These are phyloP conservation scores for Anadara kagoshimensis DNA, from an alignment of 1,140 invertebrate genomes.

Conservation along the genomic window DNA sequence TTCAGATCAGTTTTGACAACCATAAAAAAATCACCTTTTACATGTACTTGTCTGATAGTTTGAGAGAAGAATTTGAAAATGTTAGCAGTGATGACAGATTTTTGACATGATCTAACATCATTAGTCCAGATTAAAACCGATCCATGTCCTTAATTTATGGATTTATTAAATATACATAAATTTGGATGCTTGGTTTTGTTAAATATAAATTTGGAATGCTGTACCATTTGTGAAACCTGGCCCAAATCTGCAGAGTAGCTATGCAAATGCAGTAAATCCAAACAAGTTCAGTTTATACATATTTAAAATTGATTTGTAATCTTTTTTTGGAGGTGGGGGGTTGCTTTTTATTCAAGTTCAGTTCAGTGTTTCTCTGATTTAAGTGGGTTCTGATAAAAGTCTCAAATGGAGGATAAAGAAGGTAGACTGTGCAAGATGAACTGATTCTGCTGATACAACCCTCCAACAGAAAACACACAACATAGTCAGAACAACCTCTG, in stretches of 20 bases:
- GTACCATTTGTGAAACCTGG: neutral
- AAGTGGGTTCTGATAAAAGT: neutral
- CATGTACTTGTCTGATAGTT: too few relatives aligned
- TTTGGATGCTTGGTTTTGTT: neutral
- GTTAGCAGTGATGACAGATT: too few relatives aligned
- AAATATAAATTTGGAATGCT: neutral
- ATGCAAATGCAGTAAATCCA: neutral
- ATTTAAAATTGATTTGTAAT: too few relatives aligned
- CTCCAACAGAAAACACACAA: slow-evolving; percentile 45
- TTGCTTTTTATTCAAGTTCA: neutral
- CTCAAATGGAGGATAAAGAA: slow-evolving; percentile 50
- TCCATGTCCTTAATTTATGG: too few relatives aligned
- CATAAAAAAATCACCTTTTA: too few relatives aligned
- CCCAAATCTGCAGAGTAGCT: neutral
- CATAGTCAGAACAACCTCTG: slow-evolving; percentile 43
- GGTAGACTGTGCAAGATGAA: slow-evolving; percentile 24
- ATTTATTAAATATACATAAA: too few relatives aligned
- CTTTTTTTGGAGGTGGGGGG: too few relatives aligned
- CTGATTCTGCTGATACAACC: slow-evolving; percentile 49
- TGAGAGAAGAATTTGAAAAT: too few relatives aligned
- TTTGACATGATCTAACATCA: too few relatives aligned
- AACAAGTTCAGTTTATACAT: neutral
- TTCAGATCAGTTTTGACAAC: too few relatives aligned
- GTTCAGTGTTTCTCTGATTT: neutral
- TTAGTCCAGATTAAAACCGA: too few relatives aligned